Evolutionary conservation across 2,797 vertebrate species (phyloP).

Genomic region (Paramormyrops hopkinsi): DNA sequence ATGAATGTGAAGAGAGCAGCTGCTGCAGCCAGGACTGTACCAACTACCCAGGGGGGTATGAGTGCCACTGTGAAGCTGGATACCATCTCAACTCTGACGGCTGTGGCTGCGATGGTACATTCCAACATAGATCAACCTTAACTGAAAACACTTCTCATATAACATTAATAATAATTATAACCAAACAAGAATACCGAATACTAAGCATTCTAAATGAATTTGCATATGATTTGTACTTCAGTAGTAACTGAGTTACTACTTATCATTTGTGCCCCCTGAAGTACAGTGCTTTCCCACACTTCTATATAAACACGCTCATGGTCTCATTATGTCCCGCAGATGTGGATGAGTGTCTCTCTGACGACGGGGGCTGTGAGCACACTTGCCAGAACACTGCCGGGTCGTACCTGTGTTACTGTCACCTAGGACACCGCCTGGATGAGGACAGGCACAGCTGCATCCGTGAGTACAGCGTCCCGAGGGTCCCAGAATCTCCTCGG

Average conservation of each 20-base stretch:
- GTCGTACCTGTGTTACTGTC: constrained; percentile 68
- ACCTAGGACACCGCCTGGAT: constrained; percentile 53
- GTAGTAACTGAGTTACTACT: not conserved
- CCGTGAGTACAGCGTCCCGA: constrained; percentile 48
- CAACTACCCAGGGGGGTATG: constrained; percentile 72
- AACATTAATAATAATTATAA: not conserved
- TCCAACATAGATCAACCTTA: not conserved
- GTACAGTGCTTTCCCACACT: not conserved
- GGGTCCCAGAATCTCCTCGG: not conserved
- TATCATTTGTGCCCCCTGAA: not conserved
- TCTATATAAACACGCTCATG: too few species aligned
- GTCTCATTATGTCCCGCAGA: constrained; percentile 47
- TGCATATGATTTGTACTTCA: not conserved
- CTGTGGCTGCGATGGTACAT: constrained; percentile 71
- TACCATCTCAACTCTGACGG: constrained; percentile 63
- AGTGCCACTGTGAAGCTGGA: constrained; percentile 67
- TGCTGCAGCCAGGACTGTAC: constrained; percentile 75
- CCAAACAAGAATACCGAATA: not conserved
- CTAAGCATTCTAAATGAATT: not conserved
- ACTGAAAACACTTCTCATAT: not conserved
- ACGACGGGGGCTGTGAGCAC: constrained; percentile 61
- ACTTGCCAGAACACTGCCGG: constrained; percentile 65
- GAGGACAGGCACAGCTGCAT: constrained; percentile 61
- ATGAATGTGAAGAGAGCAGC: constrained; percentile 56
- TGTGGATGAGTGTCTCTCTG: constrained; percentile 64